A percentile compares a stretch with the other conserved stretches of the same genome.
Conservation (phyloP, 2,113 vertebrate species). For the Archocentrus centrarchus region DNA sequence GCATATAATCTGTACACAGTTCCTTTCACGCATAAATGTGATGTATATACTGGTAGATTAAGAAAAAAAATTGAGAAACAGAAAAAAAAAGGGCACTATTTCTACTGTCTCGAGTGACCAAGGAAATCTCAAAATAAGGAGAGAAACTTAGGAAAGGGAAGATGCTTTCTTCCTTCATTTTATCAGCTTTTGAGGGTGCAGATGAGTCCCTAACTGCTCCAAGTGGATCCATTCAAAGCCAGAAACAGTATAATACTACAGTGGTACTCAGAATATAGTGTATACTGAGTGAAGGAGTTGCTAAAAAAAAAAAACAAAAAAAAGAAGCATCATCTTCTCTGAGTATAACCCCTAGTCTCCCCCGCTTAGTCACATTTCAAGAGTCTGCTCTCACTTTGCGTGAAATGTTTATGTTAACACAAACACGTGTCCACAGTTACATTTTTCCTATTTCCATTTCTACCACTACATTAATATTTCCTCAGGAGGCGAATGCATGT, state of each 20-base stretch:
- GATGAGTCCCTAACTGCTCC: constrained; percentile 55
- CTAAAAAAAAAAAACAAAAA: constrained; percentile 12
- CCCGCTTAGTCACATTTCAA: constrained; percentile 33
- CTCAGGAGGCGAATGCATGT: neutral
- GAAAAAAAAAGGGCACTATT: constrained; percentile 1
- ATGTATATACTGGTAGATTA: neutral
- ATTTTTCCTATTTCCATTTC: neutral
- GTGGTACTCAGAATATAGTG: constrained; percentile 48
- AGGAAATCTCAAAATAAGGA: constrained; percentile 22
- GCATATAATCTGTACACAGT: neutral
- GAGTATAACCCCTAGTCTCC: neutral
- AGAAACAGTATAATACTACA: constrained; percentile 39
- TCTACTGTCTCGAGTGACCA: constrained; percentile 13
- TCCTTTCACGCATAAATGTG: neutral
- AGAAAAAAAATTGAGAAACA: neutral
- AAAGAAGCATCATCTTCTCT: constrained; percentile 33
- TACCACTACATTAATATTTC: neutral
- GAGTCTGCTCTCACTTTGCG: constrained; percentile 34
- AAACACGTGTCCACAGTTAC: neutral
- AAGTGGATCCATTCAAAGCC: constrained; percentile 55
- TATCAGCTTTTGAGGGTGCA: constrained; percentile 42
- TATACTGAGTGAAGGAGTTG: constrained; percentile 48
- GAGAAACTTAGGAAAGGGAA: neutral
- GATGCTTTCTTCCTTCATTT: constrained; percentile 13
- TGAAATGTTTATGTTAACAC: constrained; percentile 11